Base-by-base conservation (phyloP, 1,140 invertebrate genomes). In the Achatina immaculata region DNA sequence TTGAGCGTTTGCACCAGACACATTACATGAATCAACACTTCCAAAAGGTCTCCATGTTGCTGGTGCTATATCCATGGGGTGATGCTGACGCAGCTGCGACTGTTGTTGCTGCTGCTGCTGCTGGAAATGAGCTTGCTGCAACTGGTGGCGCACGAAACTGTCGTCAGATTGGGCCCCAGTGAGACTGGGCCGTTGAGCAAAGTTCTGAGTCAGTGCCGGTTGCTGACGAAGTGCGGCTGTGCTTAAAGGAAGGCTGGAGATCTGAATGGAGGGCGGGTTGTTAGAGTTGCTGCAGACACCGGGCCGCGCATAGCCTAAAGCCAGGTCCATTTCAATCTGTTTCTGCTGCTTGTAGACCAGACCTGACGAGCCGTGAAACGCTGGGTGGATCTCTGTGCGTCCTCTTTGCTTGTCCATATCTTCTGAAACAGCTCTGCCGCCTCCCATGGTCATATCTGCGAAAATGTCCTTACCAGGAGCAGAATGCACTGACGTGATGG, bases 31-130 rank as follows among this genome's bases (percentile, higher is more conserved):
- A 31, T 73, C 71, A 14, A 51, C 43, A 73, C 21, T 45, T 19
- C 71, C 71, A 45, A 43, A 73, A 3, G 42, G 11, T 48, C 43
- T 73, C 71, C 71, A 73, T 1, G 71, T 24, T 9, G 71, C 6
- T 0, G 31, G 19, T 21, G 48, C 38, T 14, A 36, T 51, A 11
- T 62, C 48, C 36, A 76, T 21, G 4, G 48, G 80, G 19, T 43
- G 80, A 40, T 66, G 72, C 0, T 72, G 55, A 9, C 62, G 31
- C 58, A 75, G 21, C 31, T 73, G 68, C 21, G 65, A 55, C 71
- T 81, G 80, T 19, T 81, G 80, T 11, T 81, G 72, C 19, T 74
- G 68, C 34, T 80, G 69, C n/a, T 55, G 69, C 31, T 73, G 43
- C 34, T 75, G 72, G 16, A 36, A 58, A 36, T 34, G 74, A 58